Base-by-base conservation (phyloP, 2,113 vertebrate genomes). In the Zosterops hypoxanthus region DNA sequence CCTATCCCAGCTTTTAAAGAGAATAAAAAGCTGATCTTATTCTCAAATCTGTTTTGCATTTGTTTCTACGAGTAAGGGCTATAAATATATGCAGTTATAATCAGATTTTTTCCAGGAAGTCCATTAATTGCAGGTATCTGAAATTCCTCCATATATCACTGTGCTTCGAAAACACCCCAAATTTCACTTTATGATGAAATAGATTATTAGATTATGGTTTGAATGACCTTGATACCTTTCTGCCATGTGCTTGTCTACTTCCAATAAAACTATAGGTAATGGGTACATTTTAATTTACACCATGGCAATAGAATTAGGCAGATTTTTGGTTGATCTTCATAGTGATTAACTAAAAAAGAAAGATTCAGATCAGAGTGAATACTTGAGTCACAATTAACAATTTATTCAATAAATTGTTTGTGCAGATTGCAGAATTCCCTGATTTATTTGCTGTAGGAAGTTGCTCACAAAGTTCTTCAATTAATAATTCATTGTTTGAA, bases 361-460 rank as follows among this genome's bases (percentile, higher is more conserved):
- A 84, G 60, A 92, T 78, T 33, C 46, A 71, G 41, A 86, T 90
- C 82, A 55, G 53, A 96, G 68, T 76, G 85, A 88, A 64, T 59
- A 49, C 75, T 83, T 92, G 83, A 90, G 84, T 92, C 39, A 68
- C 60, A 71, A 71, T 93, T 63, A 93, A 88, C 78, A 90, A 93
- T 96, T 96, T 93, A 93, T 94, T 93, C 76, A 92, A 84, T 86
- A 93, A 92, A 84, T 92, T 95, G 90, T 97, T 96, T 92, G 86
- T 80, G 63, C 53, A 84, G 69, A 86, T 83, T 93, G 60, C 66
- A 88, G 80, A 84, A 86, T 76, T 88, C 60, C 92, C 69, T 84
- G 79, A 86, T 92, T 95, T 97, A 93, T 96, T 96, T 93, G 64
- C 81, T 69, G 12, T 83, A 72, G 71, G 76, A 95, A 93, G 90